Percentiles rank a stretch among this genome's conserved stretches.
phyloP scores from a whole-genome alignment of 2,888 invertebrate genomes.

The Pomacea canaliculata region DNA sequence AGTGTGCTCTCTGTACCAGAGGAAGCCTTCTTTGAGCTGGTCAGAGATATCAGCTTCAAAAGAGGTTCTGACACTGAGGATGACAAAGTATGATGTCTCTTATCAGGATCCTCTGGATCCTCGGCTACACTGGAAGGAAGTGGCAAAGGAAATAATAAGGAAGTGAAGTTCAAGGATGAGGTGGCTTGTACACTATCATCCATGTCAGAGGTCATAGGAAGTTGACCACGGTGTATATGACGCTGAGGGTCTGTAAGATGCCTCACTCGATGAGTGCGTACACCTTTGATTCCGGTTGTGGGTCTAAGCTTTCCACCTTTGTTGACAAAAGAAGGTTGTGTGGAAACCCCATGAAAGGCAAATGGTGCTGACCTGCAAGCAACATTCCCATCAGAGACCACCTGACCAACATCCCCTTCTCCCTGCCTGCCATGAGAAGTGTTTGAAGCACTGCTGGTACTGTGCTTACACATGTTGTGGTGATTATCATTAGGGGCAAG shows the following conservation, averaged over 20 bases:
- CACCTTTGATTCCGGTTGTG: conserved; percentile 2
- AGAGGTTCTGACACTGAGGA: conserved; percentile 7
- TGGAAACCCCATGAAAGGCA: not conserved
- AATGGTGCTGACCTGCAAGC: too few relatives aligned
- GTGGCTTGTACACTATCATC: conserved; percentile 52
- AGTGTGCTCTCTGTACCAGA: not conserved
- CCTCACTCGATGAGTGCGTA: not conserved
- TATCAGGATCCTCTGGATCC: too few relatives aligned
- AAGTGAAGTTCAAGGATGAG: conserved; percentile 7
- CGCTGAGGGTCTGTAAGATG: not conserved
- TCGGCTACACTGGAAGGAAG: too few relatives aligned
- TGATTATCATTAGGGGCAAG: not conserved
- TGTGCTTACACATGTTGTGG: not conserved
- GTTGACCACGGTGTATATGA: conserved; percentile 4
- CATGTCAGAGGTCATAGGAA: conserved; percentile 27
- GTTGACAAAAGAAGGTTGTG: not conserved
- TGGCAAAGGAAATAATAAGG: not conserved
- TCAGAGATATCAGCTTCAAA: not conserved
- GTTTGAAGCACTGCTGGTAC: not conserved
- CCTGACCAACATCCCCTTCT: not conserved
- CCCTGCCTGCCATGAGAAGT: not conserved
- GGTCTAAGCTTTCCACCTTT: not conserved
- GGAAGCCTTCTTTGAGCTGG: not conserved
- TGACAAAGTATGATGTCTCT: not conserved
- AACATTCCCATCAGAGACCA: not conserved